Conservation (phyloP, 2,797 vertebrate species). For the Scolopax bukidnonensis region DNA sequence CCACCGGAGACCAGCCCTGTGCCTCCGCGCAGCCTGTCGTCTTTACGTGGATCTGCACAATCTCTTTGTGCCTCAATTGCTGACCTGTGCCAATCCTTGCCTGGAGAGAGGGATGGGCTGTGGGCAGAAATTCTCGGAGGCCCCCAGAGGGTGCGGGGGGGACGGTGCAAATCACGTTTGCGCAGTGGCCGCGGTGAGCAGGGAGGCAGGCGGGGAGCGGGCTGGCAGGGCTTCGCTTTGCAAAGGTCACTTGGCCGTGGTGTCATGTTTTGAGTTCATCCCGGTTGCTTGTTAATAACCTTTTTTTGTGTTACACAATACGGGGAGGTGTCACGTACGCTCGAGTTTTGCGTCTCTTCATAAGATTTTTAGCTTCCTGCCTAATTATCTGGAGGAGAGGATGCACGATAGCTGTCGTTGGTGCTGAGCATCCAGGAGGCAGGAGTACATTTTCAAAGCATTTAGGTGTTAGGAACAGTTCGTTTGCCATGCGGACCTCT, state of each 20-base stretch:
- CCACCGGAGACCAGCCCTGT: not conserved
- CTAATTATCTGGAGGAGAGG: not conserved
- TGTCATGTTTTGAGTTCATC: slow-evolving; percentile 46
- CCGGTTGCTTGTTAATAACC: slow-evolving; percentile 51
- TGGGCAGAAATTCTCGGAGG: not conserved
- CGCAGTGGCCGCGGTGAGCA: not conserved
- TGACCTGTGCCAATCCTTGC: not conserved
- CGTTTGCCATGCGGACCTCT: not conserved
- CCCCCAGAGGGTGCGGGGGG: not conserved
- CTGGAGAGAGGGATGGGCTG: not conserved
- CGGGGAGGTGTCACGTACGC: not conserved
- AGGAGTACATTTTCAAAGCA: slow-evolving; percentile 3
- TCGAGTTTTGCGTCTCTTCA: not conserved
- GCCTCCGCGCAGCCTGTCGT: not conserved
- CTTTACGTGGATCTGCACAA: not conserved
- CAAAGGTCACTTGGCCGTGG: slow-evolving; percentile 9
- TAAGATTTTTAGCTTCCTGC: slow-evolving; percentile 42
- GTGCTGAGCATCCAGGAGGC: not conserved
- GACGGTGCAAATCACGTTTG: not conserved
- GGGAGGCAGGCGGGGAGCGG: not conserved
- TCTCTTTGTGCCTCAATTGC: not conserved
- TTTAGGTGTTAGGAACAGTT: not conserved
- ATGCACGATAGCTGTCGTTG: not conserved
- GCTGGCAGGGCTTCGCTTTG: not conserved
- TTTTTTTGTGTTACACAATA: slow-evolving; percentile 20